These are phyloP conservation scores for Stramonita haemastoma DNA, from an alignment of 2,888 invertebrate species.

Conservation along the genomic window DNA sequence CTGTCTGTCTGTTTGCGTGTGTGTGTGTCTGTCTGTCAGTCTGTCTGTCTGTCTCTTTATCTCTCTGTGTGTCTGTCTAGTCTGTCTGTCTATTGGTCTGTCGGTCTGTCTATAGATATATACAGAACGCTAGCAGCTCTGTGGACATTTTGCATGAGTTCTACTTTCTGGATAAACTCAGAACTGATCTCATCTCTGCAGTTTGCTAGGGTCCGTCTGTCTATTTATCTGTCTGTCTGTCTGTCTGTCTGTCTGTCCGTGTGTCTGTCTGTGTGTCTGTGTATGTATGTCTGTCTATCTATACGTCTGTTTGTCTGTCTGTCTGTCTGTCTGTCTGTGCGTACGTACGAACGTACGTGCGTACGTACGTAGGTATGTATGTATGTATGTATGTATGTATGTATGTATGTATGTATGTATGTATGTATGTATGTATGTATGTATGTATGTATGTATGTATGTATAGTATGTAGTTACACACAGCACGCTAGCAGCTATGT, in stretches of 20 bases:
- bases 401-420: too few relatives aligned
- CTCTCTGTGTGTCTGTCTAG: background rate
- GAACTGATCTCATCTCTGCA: background rate
- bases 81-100: background rate
- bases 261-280: too few relatives aligned
- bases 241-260: too few relatives aligned
- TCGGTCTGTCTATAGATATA: too few relatives aligned
- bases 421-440: too few relatives aligned
- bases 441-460: conserved; percentile 22
- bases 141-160: conserved; percentile 32
- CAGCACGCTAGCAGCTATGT: conserved; percentile 15
- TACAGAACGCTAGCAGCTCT: background rate
- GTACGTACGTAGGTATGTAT: too few relatives aligned
- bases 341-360: too few relatives aligned
- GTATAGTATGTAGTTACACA: background rate
- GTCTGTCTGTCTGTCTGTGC: too few relatives aligned
- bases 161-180: background rate
- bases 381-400: too few relatives aligned
- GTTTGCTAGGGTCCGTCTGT: background rate
- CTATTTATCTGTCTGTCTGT: background rate
- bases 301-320: too few relatives aligned
- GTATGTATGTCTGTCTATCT: too few relatives aligned
- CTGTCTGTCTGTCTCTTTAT: background rate
- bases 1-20: background rate
- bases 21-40: background rate